Evolutionary conservation across 2,113 vertebrate species (phyloP), one percentile per base, ranked within the genome.

Genomic region (Menura novaehollandiae): DNA sequence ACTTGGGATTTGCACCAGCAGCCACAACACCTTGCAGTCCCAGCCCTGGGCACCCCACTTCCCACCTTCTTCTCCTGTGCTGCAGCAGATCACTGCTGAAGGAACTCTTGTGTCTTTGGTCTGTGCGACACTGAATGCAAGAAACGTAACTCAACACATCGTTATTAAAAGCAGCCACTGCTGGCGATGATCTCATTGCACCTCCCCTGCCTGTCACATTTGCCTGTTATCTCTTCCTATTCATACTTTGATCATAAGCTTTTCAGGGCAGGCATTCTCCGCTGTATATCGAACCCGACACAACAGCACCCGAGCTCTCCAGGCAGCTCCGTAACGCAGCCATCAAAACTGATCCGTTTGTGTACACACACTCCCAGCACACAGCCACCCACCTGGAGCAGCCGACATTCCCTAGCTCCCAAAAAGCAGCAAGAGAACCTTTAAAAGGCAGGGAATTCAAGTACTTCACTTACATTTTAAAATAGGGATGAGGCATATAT

Each of bases 401-500:
- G 28, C 39, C 12, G 3, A 4, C 81, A 7, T 43, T 67, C 84
- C 55, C 66, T 0, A 17, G 19, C 18, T 24, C 76, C 30, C 64
- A 10, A 89, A 89, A 77, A 58, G 8, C 73, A 30, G 26, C 22
- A 16, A 22, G 56, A 52, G 24, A n/a, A 6, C 37, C 64, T 74
- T 17, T 24, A 19, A 35, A 89, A 89, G 12, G 41, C 64, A 53
- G 14, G 2, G 22, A 47, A 62, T 6, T 44, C 9, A 7, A 30
- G 10, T 26, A 7, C 37, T 68, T 27, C 44, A 2, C 51, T 51
- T 39, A 26, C 3, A 9, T 30, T 69, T 66, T n/a, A 13, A 62
- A 72, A 44, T 0, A 44, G 30, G 6, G 56, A 56, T 0, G 1
- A 77, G 30, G 41, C 6, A 11, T 0, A 8, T 3, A 13, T 0